phyloP scores from a whole-genome alignment of 2,888 invertebrate species.

The Ctena decussata region DNA sequence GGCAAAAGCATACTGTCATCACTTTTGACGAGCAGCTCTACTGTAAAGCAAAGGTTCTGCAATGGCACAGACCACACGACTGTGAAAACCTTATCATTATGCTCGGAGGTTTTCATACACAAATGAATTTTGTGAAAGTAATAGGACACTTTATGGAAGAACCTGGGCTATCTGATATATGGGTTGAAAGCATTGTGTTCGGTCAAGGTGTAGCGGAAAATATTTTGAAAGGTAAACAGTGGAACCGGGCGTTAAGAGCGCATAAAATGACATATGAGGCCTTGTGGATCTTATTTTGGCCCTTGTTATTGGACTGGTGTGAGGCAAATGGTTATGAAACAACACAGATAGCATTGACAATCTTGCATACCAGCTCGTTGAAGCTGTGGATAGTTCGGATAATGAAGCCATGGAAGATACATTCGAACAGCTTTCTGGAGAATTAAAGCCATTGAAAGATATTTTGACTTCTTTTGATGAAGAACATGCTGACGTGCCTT shows the following conservation, averaged over 20 bases:
- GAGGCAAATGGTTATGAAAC: background rate
- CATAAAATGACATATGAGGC: conserved; percentile 33
- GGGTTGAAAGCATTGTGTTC: background rate
- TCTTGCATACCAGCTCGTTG: background rate
- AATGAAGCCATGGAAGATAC: background rate
- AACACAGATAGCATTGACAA: background rate
- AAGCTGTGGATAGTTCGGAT: background rate
- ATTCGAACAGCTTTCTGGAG: background rate
- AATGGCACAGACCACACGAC: background rate
- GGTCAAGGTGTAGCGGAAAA: background rate
- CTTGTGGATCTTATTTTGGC: background rate
- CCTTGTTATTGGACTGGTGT: background rate
- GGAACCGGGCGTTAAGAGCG: conserved; percentile 7
- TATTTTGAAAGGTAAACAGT: background rate
- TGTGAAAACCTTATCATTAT: background rate
- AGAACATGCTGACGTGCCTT: background rate
- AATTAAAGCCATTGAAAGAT: background rate
- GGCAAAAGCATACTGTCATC: background rate
- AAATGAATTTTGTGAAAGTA: background rate
- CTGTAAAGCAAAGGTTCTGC: background rate
- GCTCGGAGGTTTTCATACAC: background rate
- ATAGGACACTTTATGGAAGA: background rate
- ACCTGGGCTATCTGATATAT: background rate
- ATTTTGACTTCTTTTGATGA: background rate
- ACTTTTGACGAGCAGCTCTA: background rate